These are phyloP conservation scores for Molorchus minor DNA, from an alignment of 2,888 invertebrate genomes.

Conservation along the genomic window DNA sequence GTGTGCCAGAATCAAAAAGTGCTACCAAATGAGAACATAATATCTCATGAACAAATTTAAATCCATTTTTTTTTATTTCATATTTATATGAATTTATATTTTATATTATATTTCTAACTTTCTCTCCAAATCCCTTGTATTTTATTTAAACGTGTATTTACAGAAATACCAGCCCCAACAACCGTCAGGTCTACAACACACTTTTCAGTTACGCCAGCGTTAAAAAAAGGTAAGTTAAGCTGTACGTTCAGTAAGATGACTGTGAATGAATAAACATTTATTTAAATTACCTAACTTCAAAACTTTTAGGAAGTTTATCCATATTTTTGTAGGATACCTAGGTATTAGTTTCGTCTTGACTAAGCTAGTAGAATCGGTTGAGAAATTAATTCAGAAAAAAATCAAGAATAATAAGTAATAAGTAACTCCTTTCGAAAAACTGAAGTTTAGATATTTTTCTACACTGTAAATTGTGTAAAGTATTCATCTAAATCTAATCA, in stretches of 20 bases:
- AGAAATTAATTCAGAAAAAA: no score
- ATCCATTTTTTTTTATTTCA: no score
- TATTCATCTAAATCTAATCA: no score
- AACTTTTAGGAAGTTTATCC: constrained; percentile 28
- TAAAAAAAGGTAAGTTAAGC: constrained; percentile 76
- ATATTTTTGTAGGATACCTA: constrained; percentile 24
- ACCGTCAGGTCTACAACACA: constrained; percentile 74
- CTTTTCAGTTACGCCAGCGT: constrained; percentile 68
- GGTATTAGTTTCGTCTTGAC: constrained; percentile 32
- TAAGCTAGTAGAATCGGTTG: not conserved
- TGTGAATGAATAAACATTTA: constrained; percentile 33
- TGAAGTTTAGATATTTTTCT: no score
- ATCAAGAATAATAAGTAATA: no score
- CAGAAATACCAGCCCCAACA: constrained; percentile 88
- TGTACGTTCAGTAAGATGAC: constrained; percentile 20
- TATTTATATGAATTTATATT: no score
- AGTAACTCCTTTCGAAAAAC: no score
- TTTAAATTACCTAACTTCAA: constrained; percentile 28
- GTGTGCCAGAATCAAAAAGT: no score
- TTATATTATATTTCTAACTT: no score
- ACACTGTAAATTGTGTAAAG: no score
- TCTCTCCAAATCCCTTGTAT: not conserved
- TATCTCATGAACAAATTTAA: no score
- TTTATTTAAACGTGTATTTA: constrained; percentile 39
- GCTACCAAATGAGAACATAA: no score